phyloP scores from a whole-genome alignment of 2,888 invertebrate species.

The Limnephilus auricula region DNA sequence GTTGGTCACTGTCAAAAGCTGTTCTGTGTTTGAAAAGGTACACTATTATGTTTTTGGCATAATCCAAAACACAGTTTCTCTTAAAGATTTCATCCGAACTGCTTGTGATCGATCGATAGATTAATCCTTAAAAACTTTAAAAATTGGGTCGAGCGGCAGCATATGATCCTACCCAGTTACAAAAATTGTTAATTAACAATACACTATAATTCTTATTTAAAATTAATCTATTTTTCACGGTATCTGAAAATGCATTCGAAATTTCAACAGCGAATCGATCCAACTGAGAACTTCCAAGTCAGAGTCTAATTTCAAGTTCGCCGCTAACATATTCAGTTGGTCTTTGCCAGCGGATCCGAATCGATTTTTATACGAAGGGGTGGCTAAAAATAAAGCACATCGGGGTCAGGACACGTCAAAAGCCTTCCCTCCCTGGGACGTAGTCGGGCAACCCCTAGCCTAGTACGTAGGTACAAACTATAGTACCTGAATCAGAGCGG shows the following conservation, averaged over 20 bases:
- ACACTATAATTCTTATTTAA: too few relatives aligned
- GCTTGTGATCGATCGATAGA: too few relatives aligned
- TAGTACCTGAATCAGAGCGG: background rate
- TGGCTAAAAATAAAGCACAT: slow-evolving; percentile 46
- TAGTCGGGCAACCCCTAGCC: background rate
- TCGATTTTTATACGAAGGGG: slow-evolving; percentile 47
- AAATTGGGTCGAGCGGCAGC: too few relatives aligned
- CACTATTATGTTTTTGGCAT: too few relatives aligned
- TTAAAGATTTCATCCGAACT: too few relatives aligned
- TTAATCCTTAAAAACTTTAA: too few relatives aligned
- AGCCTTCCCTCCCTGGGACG: slow-evolving; percentile 7
- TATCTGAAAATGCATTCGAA: background rate
- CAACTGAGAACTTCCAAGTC: background rate
- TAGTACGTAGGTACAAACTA: background rate
- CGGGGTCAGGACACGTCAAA: slow-evolving; percentile 47
- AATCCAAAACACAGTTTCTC: too few relatives aligned
- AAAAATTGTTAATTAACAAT: too few relatives aligned
- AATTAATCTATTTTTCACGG: background rate
- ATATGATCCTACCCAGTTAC: too few relatives aligned
- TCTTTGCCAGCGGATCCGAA: slow-evolving; percentile 30
- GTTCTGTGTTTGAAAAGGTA: too few relatives aligned
- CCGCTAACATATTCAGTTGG: slow-evolving; percentile 8
- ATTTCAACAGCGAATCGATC: background rate
- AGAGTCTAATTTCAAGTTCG: background rate
- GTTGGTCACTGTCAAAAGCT: too few relatives aligned